Evolutionary conservation across 2,888 invertebrate genomes (phyloP).

Genomic region (Mesorhabditis sp.): DNA sequence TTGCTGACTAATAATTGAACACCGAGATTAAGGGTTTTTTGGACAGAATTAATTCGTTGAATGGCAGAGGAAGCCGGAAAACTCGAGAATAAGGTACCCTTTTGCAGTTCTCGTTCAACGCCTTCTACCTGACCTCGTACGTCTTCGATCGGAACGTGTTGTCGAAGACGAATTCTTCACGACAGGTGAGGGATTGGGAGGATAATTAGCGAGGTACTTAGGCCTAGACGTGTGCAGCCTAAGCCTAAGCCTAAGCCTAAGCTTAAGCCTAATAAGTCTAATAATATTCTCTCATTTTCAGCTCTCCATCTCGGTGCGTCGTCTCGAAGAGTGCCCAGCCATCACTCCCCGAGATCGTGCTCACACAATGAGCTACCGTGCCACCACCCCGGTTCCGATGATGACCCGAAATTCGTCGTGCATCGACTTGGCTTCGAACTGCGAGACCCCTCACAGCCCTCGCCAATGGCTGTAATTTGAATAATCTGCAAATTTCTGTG

Average conservation of each 20-base stretch:
- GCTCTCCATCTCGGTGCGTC: constrained; percentile 31
- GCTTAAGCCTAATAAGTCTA: not conserved
- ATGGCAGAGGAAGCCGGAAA: too few species aligned
- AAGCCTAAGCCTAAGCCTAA: not conserved
- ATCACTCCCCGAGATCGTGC: constrained; percentile 42
- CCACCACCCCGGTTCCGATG: constrained; percentile 33
- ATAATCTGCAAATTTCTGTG: too few species aligned
- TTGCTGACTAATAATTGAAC: too few species aligned
- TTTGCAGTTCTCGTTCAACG: constrained; percentile 50
- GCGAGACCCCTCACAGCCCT: not conserved
- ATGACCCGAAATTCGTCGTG: constrained; percentile 36
- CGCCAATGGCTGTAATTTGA: not conserved
- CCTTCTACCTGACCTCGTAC: constrained; percentile 48
- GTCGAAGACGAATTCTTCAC: constrained; percentile 48
- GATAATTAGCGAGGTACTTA: not conserved
- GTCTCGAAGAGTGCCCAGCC: constrained; percentile 42
- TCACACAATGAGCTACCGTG: constrained; percentile 41
- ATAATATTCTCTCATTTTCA: not conserved
- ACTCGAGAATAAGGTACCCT: too few species aligned
- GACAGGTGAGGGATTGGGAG: constrained; percentile 25
- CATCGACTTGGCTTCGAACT: constrained; percentile 19
- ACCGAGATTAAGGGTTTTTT: too few species aligned
- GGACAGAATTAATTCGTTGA: too few species aligned
- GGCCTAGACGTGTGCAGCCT: not conserved
- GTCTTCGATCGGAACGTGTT: constrained; percentile 49